Base-by-base conservation (phyloP, 2,888 invertebrate genomes). In the Hyposoter didymator region DNA sequence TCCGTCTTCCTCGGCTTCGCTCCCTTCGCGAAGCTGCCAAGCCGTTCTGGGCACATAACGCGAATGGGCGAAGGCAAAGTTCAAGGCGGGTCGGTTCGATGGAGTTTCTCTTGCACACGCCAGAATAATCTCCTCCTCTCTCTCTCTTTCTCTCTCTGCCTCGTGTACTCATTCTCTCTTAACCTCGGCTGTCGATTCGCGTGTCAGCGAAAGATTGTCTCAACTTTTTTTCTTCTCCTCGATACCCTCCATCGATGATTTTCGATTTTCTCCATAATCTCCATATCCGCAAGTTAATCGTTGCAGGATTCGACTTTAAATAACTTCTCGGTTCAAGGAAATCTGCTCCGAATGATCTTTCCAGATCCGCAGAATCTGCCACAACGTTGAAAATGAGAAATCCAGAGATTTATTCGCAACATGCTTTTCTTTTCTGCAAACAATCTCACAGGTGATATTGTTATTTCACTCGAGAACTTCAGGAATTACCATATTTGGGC, bases 1-100 rank as follows among this genome's bases (percentile, higher is more conserved):
- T 89, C 88, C 85, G 86, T 90, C 89, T 84, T 86, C 76, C 87
- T 88, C 86, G 78, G 80, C 78, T 75, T 66, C 45, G 4, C 76
- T 75, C 55, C 62, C 70, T 78, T 74, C 45, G 47, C 45, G 47
- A 66, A 70, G 52, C 43, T 47, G 70, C 49, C 49, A 32, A 67
- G 82, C 72, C 82, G 83, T 78, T 82, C 86, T 79, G 80, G 84
- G 73, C 69, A 28, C 45, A 82, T 55, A 78, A 84, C 78, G 87
- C 86, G 88, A 85, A 76, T 76, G 88, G 86, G 80, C 84, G 79
- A 87, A 89, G 88, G 88, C 90, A 91, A 89, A 89, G 92, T 91
- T 92, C 92, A 92, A 92, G 91, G 92, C 84, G 87, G 90, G 89
- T 90, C 90, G 85, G 85, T 89, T 89, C 87, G 88, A 88, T 87